Conservation (phyloP, 1,140 invertebrate genomes). For the Nasonia longicornis region DNA sequence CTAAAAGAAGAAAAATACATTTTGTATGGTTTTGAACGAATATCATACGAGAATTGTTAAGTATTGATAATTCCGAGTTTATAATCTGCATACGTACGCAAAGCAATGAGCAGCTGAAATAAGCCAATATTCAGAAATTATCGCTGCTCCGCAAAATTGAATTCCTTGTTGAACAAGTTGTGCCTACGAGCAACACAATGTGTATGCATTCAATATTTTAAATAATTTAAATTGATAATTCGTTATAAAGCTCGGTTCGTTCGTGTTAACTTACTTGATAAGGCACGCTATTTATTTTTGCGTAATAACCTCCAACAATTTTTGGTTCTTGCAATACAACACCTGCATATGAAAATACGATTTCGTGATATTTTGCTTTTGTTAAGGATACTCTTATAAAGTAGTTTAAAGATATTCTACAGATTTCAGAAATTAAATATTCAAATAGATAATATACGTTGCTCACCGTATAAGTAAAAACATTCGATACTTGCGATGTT, state of each 20-base stretch:
- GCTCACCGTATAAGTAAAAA: background rate
- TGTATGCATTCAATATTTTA: background rate
- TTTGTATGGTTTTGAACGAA: background rate
- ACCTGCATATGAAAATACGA: background rate
- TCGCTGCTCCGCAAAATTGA: slow-evolving; percentile 28
- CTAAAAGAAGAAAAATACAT: background rate
- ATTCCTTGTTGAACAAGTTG: background rate
- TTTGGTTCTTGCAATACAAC: background rate
- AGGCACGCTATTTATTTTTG: background rate
- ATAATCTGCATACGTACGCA: background rate
- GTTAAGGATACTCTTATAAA: background rate
- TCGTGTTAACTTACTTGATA: slow-evolving; percentile 19
- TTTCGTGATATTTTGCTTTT: background rate
- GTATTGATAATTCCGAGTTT: background rate
- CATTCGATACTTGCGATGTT: background rate
- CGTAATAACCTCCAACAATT: slow-evolving; percentile 28
- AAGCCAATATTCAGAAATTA: slow-evolving; percentile 35
- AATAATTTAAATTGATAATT: background rate
- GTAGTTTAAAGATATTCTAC: too few relatives aligned
- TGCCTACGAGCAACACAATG: background rate
- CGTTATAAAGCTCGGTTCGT: too few relatives aligned
- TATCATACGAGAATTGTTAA: background rate
- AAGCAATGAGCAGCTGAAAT: slow-evolving; percentile 39
- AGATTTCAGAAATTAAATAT: too few relatives aligned
- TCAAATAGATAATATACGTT: background rate